A percentile compares a stretch with the other conserved stretches of the same genome.
These are phyloP conservation scores for Gari tellinella DNA, from an alignment of 2,888 invertebrate genomes.

Conservation along the genomic window DNA sequence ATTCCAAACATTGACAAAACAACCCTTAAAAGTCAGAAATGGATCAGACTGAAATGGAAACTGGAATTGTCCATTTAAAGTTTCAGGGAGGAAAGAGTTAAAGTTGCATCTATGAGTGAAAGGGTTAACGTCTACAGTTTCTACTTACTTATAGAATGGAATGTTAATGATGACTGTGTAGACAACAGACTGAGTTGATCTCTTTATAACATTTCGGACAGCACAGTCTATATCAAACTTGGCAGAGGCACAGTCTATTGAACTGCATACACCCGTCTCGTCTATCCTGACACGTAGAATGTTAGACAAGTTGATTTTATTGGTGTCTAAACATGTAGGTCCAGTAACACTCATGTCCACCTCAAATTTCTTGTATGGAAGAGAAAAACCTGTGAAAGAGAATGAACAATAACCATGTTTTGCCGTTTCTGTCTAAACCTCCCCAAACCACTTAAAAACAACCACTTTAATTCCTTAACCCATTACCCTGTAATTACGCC, in stretches of 20 bases:
- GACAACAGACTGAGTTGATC: slow-evolving; percentile 47
- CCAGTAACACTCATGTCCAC: slow-evolving; percentile 64
- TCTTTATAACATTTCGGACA: slow-evolving; percentile 27
- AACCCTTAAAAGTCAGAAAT: too few relatives aligned
- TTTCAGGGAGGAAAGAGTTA: too few relatives aligned
- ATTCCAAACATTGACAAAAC: too few relatives aligned
- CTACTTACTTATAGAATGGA: slow-evolving; percentile 62
- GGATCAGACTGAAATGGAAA: too few relatives aligned
- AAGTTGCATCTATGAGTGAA: too few relatives aligned
- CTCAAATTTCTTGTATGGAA: slow-evolving; percentile 48
- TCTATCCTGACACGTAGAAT: slow-evolving; percentile 61
- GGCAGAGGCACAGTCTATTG: slow-evolving; percentile 50
- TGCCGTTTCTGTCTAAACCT: too few relatives aligned
- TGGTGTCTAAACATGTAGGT: slow-evolving; percentile 60
- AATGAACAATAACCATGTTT: slow-evolving; percentile 1
- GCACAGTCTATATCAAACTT: slow-evolving; percentile 66
- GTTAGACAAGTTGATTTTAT: slow-evolving; percentile 46
- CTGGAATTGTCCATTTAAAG: too few relatives aligned
- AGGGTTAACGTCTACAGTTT: too few relatives aligned
- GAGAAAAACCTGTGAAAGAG: slow-evolving; percentile 47
- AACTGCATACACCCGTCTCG: slow-evolving; percentile 65
- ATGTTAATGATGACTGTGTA: slow-evolving; percentile 50
- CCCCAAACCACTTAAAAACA: too few relatives aligned
- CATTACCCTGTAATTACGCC: too few relatives aligned
- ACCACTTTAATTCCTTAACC: too few relatives aligned